phyloP scores from a whole-genome alignment of 64 coral and sea anemone genomes.

The Exaiptasia diaphana region DNA sequence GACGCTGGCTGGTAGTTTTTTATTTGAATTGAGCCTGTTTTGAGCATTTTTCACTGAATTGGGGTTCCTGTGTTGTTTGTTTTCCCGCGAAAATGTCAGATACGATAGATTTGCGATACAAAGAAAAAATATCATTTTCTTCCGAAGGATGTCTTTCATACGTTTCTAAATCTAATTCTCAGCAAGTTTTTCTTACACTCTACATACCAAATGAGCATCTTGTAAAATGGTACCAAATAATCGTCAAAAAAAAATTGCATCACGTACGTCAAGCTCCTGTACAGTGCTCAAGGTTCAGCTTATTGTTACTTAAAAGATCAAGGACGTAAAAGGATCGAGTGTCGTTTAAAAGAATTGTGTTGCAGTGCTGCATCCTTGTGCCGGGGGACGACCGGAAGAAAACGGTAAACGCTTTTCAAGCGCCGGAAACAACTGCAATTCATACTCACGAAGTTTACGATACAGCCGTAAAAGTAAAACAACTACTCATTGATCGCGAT shows the following conservation, averaged over 20 bases:
- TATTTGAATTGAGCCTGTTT: too few species aligned
- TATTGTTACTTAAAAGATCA: neutral
- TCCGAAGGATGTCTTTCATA: neutral
- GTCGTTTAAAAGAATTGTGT: neutral
- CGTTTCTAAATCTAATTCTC: neutral
- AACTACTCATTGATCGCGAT: neutral
- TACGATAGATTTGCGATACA: neutral
- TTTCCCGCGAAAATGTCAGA: too few species aligned
- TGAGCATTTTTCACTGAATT: too few species aligned
- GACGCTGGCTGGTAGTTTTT: too few species aligned
- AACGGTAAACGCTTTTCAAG: neutral
- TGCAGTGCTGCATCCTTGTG: neutral
- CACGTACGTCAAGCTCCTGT: neutral
- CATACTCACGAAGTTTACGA: neutral
- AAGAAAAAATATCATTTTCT: neutral
- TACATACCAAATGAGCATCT: neutral
- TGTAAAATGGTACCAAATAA: neutral
- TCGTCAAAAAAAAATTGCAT: neutral
- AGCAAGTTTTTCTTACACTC: neutral
- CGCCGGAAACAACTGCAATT: neutral
- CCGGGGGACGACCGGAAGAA: neutral
- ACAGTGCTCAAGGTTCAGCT: neutral
- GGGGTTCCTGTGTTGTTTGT: too few species aligned
- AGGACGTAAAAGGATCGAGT: neutral
- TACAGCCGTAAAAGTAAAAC: neutral